phyloP scores from a whole-genome alignment of 1,140 invertebrate genomes.

The Hesperophylax magnus region DNA sequence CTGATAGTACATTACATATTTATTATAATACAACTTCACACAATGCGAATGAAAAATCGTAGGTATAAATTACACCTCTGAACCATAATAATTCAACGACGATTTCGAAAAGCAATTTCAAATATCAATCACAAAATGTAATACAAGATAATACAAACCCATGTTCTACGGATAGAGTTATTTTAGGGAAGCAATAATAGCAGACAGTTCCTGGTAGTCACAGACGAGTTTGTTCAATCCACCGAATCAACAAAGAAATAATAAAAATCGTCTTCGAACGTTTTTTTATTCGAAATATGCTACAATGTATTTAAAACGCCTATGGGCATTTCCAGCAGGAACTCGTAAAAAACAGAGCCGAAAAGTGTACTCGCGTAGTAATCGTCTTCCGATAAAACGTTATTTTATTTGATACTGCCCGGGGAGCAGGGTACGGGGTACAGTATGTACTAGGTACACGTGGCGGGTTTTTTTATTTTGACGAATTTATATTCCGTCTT shows the following conservation, averaged over 20 bases:
- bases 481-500: conserved; percentile 5
- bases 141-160: neutral
- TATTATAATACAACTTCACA: no score
- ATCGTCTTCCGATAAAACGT: conserved; percentile 20
- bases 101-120: neutral
- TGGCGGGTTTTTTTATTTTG: neutral
- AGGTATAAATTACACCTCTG: no score
- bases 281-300: conserved; percentile 7
- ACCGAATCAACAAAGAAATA: conserved; percentile 10
- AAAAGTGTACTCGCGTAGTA: neutral
- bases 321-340: neutral
- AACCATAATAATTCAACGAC: neutral
- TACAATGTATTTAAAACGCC: conserved; percentile 13
- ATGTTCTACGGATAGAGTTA: neutral
- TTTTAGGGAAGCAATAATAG: neutral
- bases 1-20: no score
- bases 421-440: neutral
- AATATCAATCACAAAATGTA: neutral
- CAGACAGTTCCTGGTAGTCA: neutral
- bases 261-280: neutral
- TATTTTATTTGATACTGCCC: conserved; percentile 30
- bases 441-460: no score
- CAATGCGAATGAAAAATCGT: no score
- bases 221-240: neutral
- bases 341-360: neutral